Evolutionary conservation across 2,797 vertebrate genomes (phyloP).

Genomic region (Enteromius mattozi): DNA sequence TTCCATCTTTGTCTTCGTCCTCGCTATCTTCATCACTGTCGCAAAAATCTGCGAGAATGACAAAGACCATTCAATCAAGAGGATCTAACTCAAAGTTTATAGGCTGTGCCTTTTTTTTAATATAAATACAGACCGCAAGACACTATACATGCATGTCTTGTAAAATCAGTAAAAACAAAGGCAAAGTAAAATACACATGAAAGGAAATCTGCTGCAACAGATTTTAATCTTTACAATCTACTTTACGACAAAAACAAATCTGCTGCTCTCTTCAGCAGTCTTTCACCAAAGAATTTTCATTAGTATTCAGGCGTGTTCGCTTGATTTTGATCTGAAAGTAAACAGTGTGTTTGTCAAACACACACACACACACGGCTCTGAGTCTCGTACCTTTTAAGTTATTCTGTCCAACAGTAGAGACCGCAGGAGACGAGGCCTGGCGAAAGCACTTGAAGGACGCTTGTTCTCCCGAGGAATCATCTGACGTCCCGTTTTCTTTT

Average conservation of each 20-base stretch:
- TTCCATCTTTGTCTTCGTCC: constrained; percentile 91
- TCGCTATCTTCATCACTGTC: constrained; percentile 96
- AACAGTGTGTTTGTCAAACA: not conserved
- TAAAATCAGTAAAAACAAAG: not conserved
- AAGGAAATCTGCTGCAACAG: not conserved
- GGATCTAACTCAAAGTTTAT: not conserved
- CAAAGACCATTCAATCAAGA: not conserved
- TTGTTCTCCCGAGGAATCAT: constrained; percentile 95
- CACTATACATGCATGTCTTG: not conserved
- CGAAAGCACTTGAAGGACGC: constrained; percentile 90
- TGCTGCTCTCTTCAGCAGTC: not conserved
- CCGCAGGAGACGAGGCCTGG: constrained; percentile 88
- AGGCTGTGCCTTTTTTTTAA: not conserved
- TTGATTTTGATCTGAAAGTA: not conserved
- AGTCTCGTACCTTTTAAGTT: constrained; percentile 89
- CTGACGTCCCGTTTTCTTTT: constrained; percentile 91
- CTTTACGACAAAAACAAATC: not conserved
- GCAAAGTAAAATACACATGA: not conserved
- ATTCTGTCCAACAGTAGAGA: constrained; percentile 87
- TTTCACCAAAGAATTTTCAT: not conserved
- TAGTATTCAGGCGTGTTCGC: not conserved
- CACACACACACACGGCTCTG: not conserved
- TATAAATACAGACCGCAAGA: not conserved
- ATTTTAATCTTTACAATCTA: not conserved
- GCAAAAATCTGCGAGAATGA: constrained; percentile 82